Evolutionary conservation across 2,797 vertebrate genomes (phyloP).

Genomic region (Linurgus olivaceus): DNA sequence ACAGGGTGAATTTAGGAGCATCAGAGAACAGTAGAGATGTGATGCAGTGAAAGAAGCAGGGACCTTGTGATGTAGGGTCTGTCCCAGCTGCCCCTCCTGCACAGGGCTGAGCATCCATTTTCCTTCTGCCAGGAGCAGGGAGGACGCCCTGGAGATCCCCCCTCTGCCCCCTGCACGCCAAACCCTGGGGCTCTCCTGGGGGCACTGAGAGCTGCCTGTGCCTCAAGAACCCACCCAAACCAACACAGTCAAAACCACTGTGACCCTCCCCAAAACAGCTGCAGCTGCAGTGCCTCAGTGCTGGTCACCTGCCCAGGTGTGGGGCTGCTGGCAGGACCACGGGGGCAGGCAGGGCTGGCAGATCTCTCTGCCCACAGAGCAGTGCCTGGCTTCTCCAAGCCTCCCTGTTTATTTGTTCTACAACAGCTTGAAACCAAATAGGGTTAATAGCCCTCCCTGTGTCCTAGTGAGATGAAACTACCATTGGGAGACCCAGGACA

Average conservation of each 20-base stretch:
- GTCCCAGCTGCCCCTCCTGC: too few species aligned
- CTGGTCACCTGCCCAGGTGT: background rate
- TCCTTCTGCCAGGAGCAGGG: background rate
- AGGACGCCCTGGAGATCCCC: fast-evolving
- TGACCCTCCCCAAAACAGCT: background rate
- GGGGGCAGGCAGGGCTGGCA: background rate
- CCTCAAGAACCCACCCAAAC: background rate
- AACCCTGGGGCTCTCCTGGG: fast-evolving
- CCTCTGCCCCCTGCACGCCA: background rate
- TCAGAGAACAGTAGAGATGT: fast-evolving
- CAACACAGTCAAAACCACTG: background rate
- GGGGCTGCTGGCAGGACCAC: background rate
- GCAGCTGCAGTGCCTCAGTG: background rate
- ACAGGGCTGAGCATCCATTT: fast-evolving
- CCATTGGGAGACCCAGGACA: conserved; percentile 97
- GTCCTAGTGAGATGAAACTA: conserved; percentile 93
- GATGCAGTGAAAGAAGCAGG: fast-evolving
- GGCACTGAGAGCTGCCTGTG: fast-evolving
- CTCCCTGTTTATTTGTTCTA: conserved; percentile 34
- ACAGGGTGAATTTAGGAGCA: background rate
- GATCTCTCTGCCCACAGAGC: background rate
- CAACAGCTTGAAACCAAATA: conserved; percentile 53
- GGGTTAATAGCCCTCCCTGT: conserved; percentile 75
- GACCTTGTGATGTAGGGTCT: fast-evolving
- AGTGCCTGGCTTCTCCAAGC: background rate